Evolutionary conservation across 2,888 invertebrate species (phyloP).

Genomic region (Thecophora atra): DNA sequence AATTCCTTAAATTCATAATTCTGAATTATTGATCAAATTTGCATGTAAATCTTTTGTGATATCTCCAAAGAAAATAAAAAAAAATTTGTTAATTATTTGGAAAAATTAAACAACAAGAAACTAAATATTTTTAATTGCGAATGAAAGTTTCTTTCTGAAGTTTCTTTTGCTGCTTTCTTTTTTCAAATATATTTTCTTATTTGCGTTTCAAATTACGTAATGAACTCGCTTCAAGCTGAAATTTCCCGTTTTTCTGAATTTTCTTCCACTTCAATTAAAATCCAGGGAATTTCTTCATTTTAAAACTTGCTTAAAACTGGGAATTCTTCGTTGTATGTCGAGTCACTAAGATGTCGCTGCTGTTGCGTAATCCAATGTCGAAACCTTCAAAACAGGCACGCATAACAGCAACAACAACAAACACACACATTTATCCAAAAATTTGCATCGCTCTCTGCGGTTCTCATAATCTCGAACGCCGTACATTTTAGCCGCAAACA

Average conservation of each 20-base stretch:
- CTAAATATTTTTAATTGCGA: not conserved
- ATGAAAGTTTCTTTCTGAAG: not conserved
- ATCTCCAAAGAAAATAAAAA: too few species aligned
- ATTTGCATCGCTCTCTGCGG: too few species aligned
- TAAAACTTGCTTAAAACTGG: slow-evolving; percentile 2
- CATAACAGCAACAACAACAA: slow-evolving; percentile 11
- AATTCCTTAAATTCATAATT: too few species aligned
- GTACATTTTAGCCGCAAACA: too few species aligned
- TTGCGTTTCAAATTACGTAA: not conserved
- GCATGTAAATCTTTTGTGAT: too few species aligned
- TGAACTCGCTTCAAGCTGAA: not conserved
- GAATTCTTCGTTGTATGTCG: not conserved
- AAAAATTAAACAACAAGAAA: too few species aligned
- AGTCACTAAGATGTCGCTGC: slow-evolving; percentile 13
- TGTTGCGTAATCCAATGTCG: slow-evolving; percentile 28
- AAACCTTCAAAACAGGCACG: slow-evolving; percentile 3
- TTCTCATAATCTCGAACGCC: too few species aligned
- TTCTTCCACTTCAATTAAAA: not conserved
- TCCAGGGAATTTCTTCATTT: not conserved
- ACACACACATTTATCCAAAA: not conserved
- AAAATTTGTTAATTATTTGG: too few species aligned
- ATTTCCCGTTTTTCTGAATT: not conserved
- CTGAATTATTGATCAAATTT: too few species aligned
- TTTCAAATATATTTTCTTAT: not conserved
- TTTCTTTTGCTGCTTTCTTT: not conserved